A percentile compares a stretch with the other conserved stretches of the same genome.
phyloP scores from a whole-genome alignment of 37 sponge, comb jelly and placozoan genomes.

The Theonella swinhoei region DNA sequence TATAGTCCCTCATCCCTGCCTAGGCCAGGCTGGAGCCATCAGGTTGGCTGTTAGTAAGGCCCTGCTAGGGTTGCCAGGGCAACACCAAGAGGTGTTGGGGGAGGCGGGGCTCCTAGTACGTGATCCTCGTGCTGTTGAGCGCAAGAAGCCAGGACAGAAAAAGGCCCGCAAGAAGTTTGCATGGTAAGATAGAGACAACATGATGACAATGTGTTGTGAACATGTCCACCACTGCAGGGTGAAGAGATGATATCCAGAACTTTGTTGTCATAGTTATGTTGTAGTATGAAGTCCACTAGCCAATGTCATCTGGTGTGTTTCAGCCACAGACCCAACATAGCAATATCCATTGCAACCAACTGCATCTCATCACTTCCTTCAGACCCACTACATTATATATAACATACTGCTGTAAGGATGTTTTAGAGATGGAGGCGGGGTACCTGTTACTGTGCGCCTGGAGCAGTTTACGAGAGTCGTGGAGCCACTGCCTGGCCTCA shows the following conservation, averaged over 20 bases:
- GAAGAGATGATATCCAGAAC: background rate
- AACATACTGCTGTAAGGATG: too few relatives aligned
- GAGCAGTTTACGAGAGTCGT: background rate
- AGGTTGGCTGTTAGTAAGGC: constrained; percentile 76
- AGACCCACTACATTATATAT: background rate
- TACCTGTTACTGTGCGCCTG: too few relatives aligned
- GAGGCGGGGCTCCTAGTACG: constrained; percentile 62
- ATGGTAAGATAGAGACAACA: constrained; percentile 75
- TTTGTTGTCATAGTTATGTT: too few relatives aligned
- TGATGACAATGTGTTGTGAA: too few relatives aligned
- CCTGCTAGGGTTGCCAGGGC: constrained; percentile 54
- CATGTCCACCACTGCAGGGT: too few relatives aligned
- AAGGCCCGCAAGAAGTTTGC: constrained; percentile 92
- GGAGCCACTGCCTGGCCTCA: background rate
- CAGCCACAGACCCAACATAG: background rate
- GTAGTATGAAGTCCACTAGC: background rate
- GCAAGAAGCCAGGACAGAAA: constrained; percentile 93
- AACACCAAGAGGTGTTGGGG: constrained; percentile 13
- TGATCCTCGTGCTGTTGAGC: constrained; percentile 75
- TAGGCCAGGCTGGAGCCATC: constrained; percentile 86
- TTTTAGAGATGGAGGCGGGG: too few relatives aligned
- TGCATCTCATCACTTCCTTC: background rate
- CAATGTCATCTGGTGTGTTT: background rate
- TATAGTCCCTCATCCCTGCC: background rate
- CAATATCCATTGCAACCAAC: background rate